Evolutionary conservation across 2,113 vertebrate genomes (phyloP), one percentile per base, ranked within the genome.

Genomic region (Terrapene triunguis): DNA sequence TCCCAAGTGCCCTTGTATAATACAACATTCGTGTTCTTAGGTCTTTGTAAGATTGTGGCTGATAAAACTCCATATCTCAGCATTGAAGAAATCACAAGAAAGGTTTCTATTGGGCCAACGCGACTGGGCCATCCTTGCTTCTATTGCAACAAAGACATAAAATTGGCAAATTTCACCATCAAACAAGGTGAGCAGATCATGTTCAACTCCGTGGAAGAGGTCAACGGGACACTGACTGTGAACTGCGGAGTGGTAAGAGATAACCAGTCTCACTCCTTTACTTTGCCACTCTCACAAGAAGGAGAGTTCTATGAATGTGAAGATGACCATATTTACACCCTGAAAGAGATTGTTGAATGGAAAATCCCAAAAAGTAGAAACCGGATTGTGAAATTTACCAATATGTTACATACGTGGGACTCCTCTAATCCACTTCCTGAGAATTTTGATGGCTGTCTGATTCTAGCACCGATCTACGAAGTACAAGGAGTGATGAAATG

Each of bases 271-370:
- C 94, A 98, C 38, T 96, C 91, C 12, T 98, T 99, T 90, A 94
- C 84, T 16, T 94, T 99, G 81, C 97, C 98, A 38, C 25, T 98
- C 85, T 98, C 98, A 0, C 98, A 98, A 97, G 90, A 98, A 96
- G 99, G 99, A 89, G 94, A 97, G 72, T 99, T 99, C 90, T 98
- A 98, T 0, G 99, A 99, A 87, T 99, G 98, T 78, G 98, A 99
- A 91, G 99, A 99, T 94, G 98, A 99, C 78, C 98, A 97, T 93
- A 98, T 98, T 83, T 99, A 99, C 89, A 99, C 99, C 7, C 93
- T 99, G 32, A 98, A 98, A 94, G 99, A 99, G 88, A 98, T 99
- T 72, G 97, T 98, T 3, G 98, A 99, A 82, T 99, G 99, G 98
- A 99, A 99, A 97, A 99, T 99, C 74, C 97, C 99, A 2, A 99